Conservation (phyloP, 2,888 invertebrate genomes). For the Melipona beecheii region DNA sequence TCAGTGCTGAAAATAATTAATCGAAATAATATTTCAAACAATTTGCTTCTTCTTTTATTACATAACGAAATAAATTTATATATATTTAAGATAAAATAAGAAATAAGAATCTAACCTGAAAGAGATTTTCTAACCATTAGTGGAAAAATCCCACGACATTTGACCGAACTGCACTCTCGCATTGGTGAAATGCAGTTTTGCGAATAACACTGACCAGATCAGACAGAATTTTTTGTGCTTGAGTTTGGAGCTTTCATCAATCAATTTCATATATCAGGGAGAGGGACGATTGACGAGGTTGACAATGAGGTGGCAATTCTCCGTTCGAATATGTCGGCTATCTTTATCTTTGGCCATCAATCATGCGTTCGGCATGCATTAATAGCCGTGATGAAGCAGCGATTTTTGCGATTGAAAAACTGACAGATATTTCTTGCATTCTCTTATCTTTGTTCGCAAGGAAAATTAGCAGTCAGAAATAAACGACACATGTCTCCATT, state of each 20-base stretch:
- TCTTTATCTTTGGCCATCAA: conserved; percentile 57
- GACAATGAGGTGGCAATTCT: conserved; percentile 47
- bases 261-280: conserved; percentile 48
- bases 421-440: background rate
- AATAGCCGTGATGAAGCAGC: conserved; percentile 40
- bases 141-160: background rate
- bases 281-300: conserved; percentile 16
- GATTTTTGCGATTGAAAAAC: conserved; percentile 18
- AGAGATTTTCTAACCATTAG: background rate
- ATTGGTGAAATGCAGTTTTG: conserved; percentile 6
- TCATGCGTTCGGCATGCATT: conserved; percentile 54
- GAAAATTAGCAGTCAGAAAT: background rate
- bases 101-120: background rate
- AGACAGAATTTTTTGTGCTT: background rate
- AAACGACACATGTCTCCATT: background rate
- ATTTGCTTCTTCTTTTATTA: too few relatives aligned
- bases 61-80: too few relatives aligned
- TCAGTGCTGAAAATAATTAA: too few relatives aligned
- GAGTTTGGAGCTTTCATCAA: conserved; percentile 44
- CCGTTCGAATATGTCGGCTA: conserved; percentile 29
- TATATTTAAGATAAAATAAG: too few relatives aligned
- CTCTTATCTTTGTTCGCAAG: background rate
- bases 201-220: background rate
- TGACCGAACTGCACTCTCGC: background rate
- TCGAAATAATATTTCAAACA: too few relatives aligned